phyloP scores from a whole-genome alignment of 2,888 invertebrate genomes.

The Herminia tarsipennalis region DNA sequence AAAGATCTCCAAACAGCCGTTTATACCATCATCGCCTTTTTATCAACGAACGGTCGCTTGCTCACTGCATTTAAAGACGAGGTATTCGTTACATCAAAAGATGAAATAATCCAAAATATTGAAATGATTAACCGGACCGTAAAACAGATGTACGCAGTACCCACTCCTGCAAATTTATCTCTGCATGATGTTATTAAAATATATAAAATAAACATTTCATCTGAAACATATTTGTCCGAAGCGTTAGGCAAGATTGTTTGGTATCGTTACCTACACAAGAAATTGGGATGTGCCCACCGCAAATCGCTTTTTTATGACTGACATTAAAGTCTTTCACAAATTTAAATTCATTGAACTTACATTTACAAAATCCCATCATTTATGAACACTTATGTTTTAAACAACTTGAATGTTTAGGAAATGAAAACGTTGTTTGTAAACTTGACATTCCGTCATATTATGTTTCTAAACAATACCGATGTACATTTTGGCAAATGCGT shows the following conservation, averaged over 20 bases:
- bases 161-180: constrained; percentile 43
- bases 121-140: constrained; percentile 35
- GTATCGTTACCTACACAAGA: constrained; percentile 10
- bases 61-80: constrained; percentile 14
- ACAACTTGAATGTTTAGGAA: not conserved
- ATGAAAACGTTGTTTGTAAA: not conserved
- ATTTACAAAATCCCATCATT: constrained; percentile 5
- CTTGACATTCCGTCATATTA: not conserved
- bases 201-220: constrained; percentile 48
- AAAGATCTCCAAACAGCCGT: constrained; percentile 78
- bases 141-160: constrained; percentile 34
- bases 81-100: too few relatives aligned
- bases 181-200: constrained; percentile 40
- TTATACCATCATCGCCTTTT: constrained; percentile 72
- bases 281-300: constrained; percentile 35
- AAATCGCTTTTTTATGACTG: constrained; percentile 36
- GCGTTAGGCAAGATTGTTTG: constrained; percentile 34
- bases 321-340: constrained; percentile 5
- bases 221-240: constrained; percentile 28
- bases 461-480: constrained; percentile 9
- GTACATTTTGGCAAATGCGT: constrained; percentile 13
- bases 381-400: not conserved
- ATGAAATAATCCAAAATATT: too few relatives aligned
- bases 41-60: constrained; percentile 44
- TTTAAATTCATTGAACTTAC: constrained; percentile 4